A percentile compares a stretch with the other conserved stretches of the same genome.
Conservation (phyloP, 2,888 invertebrate species). For the Barypeithes pellucidus region DNA sequence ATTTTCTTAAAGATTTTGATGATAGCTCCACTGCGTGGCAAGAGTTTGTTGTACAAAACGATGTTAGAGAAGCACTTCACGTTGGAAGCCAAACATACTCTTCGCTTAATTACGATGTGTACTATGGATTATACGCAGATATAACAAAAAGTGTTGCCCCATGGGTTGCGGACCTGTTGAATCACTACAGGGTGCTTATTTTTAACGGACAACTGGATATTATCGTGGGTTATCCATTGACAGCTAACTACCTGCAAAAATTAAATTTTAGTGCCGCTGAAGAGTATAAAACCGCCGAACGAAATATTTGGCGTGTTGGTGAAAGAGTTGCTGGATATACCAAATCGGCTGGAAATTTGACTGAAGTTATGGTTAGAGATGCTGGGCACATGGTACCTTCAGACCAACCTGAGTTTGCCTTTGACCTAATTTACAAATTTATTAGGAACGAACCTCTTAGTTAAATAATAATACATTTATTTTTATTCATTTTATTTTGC, state of each 20-base stretch:
- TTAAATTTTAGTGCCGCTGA: slow-evolving; percentile 80
- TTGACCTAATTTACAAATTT: slow-evolving; percentile 75
- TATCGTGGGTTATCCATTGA: slow-evolving; percentile 90
- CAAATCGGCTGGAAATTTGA: slow-evolving; percentile 78
- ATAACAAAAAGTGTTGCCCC: slow-evolving; percentile 87
- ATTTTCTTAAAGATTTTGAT: slow-evolving; percentile 25
- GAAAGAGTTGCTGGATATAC: slow-evolving; percentile 81
- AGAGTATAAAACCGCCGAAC: slow-evolving; percentile 77
- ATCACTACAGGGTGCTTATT: slow-evolving; percentile 81
- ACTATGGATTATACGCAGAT: slow-evolving; percentile 81
- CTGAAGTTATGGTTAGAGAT: slow-evolving; percentile 81
- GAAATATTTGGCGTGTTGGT: slow-evolving; percentile 79
- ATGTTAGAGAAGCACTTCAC: slow-evolving; percentile 83
- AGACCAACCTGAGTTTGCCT: slow-evolving; percentile 83
- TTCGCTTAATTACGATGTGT: slow-evolving; percentile 74
- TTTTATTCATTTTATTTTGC: not conserved
- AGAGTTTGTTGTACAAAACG: slow-evolving; percentile 63
- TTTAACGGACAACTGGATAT: slow-evolving; percentile 95
- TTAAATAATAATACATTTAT: not conserved
- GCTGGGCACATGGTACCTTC: slow-evolving; percentile 86
- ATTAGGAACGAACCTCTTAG: slow-evolving; percentile 43
- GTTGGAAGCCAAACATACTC: slow-evolving; percentile 86
- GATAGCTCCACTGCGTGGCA: slow-evolving; percentile 24
- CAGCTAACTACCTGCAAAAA: slow-evolving; percentile 83
- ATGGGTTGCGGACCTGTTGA: slow-evolving; percentile 80